These are phyloP conservation scores for Sporophila hypoxantha DNA, from an alignment of 2,113 vertebrate species.

Conservation along the genomic window DNA sequence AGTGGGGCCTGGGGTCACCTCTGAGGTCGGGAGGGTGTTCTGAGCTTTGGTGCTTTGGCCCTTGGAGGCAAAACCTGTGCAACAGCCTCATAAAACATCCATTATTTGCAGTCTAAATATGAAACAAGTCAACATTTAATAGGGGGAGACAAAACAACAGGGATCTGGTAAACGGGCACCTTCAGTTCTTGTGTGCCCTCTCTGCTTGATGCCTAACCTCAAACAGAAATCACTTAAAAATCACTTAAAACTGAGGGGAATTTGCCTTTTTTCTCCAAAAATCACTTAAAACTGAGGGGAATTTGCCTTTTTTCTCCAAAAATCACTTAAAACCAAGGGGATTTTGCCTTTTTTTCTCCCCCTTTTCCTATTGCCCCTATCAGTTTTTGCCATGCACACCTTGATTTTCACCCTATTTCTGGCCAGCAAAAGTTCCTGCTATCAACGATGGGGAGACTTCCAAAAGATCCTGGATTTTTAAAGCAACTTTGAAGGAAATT, in stretches of 20 bases:
- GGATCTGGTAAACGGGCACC: background rate
- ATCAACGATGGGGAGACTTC: background rate
- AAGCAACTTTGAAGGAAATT: background rate
- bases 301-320: too few species aligned
- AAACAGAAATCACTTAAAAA: background rate
- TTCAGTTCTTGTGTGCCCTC: too few species aligned
- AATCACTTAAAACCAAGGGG: too few species aligned
- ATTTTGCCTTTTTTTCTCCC: background rate
- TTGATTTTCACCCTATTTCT: background rate
- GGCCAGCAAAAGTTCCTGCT: background rate
- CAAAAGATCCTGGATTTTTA: background rate
- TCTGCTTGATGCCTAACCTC: background rate
- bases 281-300: too few species aligned
- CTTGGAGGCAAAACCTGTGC: background rate
- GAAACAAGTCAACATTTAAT: background rate
- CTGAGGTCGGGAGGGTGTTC: background rate
- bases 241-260: too few species aligned
- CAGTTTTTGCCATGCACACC: rapidly evolving
- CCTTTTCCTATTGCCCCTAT: rapidly evolving
- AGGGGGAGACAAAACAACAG: background rate
- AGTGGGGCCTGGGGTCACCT: background rate
- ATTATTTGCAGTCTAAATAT: rapidly evolving
- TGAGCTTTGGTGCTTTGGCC: background rate
- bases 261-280: background rate
- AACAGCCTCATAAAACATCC: background rate